Base-by-base conservation (phyloP, 2,797 vertebrate species). In the Betta splendens region DNA sequence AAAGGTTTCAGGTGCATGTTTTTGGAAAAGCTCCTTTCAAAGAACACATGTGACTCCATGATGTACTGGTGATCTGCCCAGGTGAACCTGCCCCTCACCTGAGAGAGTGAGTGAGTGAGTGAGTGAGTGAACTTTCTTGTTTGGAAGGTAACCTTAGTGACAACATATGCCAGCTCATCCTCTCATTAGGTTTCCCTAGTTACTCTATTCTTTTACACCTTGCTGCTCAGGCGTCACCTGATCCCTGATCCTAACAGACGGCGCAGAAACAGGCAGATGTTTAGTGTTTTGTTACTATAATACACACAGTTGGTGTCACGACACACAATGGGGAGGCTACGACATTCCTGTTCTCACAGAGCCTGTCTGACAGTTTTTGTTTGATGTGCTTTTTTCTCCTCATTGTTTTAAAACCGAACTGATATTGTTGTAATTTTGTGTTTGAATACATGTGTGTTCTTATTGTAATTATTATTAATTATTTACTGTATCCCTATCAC, bases 121-220 rank as follows among this genome's bases (percentile, higher is more conserved):
- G 57, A 20, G 38, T 11, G n/a, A n/a, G n/a, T n/a, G 52, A 13
- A 67, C n/a, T 16, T 11, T n/a, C 32, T 45, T 1, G 1, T 56
- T 50, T 51, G 21, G 4, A 9, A 36, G n/a, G 64, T 78, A 60
- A 72, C 79, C 54, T 1, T 38, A 26, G 75, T 2, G 3, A 69
- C 40, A 59, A 38, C 9, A 7, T 3, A 12, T 52, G 36, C 16
- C 39, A 40, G 22, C 33, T 48, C 46, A 44, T 5, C 2, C 31
- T 47, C 31, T 26, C 10, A 12, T 20, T 52, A 33, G 22, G 68
- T 48, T 52, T 63, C 60, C 68, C 15, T 23, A 26, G 68, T 72
- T 48, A 72, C 67, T 45, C 16, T 35, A 54, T 47, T 26, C 26
- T 9, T 28, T n/a, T 44, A n/a, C 26, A n/a, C 3, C 55, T 47